Base-by-base conservation (phyloP, 2,797 vertebrate species). In the Hydrophis major region DNA sequence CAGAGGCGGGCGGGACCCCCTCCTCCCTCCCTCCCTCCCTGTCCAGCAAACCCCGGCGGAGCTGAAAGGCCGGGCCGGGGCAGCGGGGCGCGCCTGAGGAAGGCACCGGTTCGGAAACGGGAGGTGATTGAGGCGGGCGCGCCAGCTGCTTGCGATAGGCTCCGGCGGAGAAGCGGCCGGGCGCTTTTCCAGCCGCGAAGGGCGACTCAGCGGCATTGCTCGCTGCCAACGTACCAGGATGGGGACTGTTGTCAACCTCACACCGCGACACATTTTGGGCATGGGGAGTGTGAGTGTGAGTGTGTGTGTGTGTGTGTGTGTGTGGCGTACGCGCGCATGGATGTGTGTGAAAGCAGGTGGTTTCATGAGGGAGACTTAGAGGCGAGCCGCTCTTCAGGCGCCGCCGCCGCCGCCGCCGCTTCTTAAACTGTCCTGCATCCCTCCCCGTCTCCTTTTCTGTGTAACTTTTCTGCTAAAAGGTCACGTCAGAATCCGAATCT, bases 291-390 rank as follows among this genome's bases (percentile, higher is more conserved):
- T 20, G 2, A 47, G 47, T 0, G 47, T 47, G 47, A 6, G 42
- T 2, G 83, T 10, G 32, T 3, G 42, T 12, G 25, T 12, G 11
- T 47, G 47, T 47, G 42, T 2, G 83, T 10, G 32, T 3, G 42
- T 12, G 25, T 12, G 11, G 50, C 2, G 20, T 1, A 47, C 4
- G 22, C 4, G 22, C 1, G 22, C 0, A 42, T 25, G 47, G 25
- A 22, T 63, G 61, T 16, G 37, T 27, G 4, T 16, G 3, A 42
- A 78, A 78, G 74, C 37, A 78, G 69, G 69, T 78, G 37, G 20
- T 11, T 78, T 22, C 7, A 2, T 4, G 18, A 3, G 1, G 3
- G 37, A 42, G 37, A 0, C 8, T 22, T 11, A 4, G 22, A 1
- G 2, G 50, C 32, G 14, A 74, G n/a, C 37, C 18, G 0, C 7